Conservation (phyloP, 1,140 invertebrate genomes). For the Monomorium pharaonis region DNA sequence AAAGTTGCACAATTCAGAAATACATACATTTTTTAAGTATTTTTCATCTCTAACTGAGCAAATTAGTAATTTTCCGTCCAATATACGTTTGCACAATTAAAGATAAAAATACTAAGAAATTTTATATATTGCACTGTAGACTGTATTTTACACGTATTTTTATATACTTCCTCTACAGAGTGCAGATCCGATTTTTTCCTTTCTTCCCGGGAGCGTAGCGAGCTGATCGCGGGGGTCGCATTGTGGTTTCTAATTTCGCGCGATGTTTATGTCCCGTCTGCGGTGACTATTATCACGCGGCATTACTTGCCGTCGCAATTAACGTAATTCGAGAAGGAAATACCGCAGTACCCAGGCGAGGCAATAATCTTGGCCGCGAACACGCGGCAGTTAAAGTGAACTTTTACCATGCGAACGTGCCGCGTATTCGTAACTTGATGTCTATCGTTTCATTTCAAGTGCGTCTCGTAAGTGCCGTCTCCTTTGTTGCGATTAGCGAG, state of each 20-base stretch:
- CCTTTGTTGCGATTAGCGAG: background rate
- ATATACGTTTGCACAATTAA: too few species aligned
- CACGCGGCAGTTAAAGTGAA: background rate
- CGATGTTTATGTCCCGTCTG: background rate
- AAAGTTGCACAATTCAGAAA: too few species aligned
- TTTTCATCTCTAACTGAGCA: too few species aligned
- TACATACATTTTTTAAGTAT: too few species aligned
- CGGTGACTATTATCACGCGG: background rate
- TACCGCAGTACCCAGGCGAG: background rate
- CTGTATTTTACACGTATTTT: too few species aligned
- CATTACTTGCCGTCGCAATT: background rate
- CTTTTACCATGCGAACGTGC: background rate
- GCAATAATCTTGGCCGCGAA: background rate
- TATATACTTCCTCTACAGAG: too few species aligned
- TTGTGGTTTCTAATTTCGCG: background rate
- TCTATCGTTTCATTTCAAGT: background rate
- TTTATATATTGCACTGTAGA: too few species aligned
- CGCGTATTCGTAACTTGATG: background rate
- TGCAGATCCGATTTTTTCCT: slow-evolving; percentile 2
- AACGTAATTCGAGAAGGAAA: slow-evolving; percentile 25
- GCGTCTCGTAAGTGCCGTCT: background rate
- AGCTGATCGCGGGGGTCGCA: background rate
- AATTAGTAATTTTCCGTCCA: too few species aligned
- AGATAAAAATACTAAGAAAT: too few species aligned
- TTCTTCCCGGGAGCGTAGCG: background rate